phyloP scores from a whole-genome alignment of 2,113 vertebrate genomes.

The Nothoprocta pentlandii region DNA sequence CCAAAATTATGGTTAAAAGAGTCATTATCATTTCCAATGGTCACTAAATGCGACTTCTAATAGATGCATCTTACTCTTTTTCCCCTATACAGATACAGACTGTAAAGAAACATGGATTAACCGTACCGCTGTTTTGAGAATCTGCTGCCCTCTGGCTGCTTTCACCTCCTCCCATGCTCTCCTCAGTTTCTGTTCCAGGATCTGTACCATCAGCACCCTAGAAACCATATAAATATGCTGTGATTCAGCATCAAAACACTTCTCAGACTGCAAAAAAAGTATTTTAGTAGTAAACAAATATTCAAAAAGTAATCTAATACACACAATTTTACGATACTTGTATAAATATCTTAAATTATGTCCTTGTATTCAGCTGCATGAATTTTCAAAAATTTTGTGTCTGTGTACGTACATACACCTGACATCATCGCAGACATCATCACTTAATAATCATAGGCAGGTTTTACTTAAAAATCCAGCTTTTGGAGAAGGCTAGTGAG shows the following conservation, averaged over 20 bases:
- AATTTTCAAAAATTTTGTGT: neutral
- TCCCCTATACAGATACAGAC: neutral
- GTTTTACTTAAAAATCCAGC: neutral
- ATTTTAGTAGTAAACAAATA: neutral
- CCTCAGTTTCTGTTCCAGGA: constrained; percentile 94
- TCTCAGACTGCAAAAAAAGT: accelerated
- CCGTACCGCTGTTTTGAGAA: constrained; percentile 90
- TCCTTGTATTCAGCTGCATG: neutral
- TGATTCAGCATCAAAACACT: neutral
- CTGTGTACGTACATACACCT: accelerated
- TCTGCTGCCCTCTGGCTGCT: constrained; percentile 91
- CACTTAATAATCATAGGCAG: neutral
- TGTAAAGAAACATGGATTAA: neutral
- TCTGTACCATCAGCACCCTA: constrained; percentile 93
- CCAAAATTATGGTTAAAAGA: neutral
- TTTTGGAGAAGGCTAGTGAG: neutral
- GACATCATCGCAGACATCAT: neutral
- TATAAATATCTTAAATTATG: neutral
- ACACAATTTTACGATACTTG: neutral
- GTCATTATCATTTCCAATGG: neutral
- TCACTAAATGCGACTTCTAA: neutral
- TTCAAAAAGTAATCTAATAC: neutral
- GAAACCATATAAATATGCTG: neutral
- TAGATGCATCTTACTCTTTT: neutral
- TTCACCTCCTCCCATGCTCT: constrained; percentile 91